Base-by-base conservation (phyloP, 2,113 vertebrate species). In the Psilopogon haemacephalus region DNA sequence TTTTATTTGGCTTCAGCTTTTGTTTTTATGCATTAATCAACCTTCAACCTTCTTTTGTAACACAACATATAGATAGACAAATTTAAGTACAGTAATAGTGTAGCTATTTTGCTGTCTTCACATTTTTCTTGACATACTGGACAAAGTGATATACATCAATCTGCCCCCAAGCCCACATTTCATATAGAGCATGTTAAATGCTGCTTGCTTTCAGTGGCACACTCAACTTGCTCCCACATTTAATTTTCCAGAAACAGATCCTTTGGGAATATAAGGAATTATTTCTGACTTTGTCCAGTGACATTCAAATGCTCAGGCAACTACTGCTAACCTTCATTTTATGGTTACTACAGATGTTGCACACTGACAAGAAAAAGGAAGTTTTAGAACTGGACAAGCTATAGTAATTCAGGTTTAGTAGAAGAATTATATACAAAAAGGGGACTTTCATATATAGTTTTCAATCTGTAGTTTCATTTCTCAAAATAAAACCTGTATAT, bases 41-140 rank as follows among this genome's bases (percentile, higher is more conserved):
- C 79, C 62, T 93, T 80, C 83, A 95, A 94, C 82, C 76, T 92
- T 94, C 75, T 95, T 89, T 42, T 78, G 50, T 84, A 72, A 84
- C 60, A 96, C 96, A 96, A 95, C 37, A 89, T 84, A 95, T 81
- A 94, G 79, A 96, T 81, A 94, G 79, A 88, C 85, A 96, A 94
- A 89, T 95, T 83, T 94, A 91, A 94, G 82, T 91, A 96, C 96
- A 96, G 70, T 89, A 88, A 40, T 74, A 68, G 30, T 68, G 71
- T 93, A 77, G 72, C 40, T 92, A 95, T 91, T 92, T 81, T 80
- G 89, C 60, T 48, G 21, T 94, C 80, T 89, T 95, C 78, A 94
- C 96, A 95, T 91, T 93, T 89, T 86, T 93, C 77, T 91, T 81
- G 76, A 95, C 80, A 92, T 56, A 89, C 70, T 78, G 92, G 89